Evolutionary conservation across 1,140 invertebrate species (phyloP), one percentile per base, ranked within the genome.

Genomic region (Bombus polaris): DNA sequence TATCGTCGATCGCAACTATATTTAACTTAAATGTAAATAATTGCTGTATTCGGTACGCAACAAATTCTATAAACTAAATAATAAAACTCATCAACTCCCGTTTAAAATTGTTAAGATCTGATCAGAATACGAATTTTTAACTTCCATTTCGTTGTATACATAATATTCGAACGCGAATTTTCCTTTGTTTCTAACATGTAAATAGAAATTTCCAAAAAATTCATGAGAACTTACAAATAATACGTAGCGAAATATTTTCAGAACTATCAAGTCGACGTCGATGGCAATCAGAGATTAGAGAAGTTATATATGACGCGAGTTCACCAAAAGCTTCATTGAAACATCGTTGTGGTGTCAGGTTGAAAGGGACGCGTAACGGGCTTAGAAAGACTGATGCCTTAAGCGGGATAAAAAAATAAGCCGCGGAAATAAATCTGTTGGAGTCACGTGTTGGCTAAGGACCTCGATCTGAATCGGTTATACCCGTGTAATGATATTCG

Each of bases 351-450:
- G 39, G 80, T 76, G 80, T 75, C 72, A 39, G 65, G 75, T 89
- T 89, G 81, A 90, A 89, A 81, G 85, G 32, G 68, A 32, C 68
- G 85, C 81, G 77, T 90, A 90, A 90, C 85, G 83, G 88, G 89
- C 88, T 89, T 90, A 90, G 53, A 85, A 85, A 90, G 88, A 90
- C 85, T 42, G 85, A 89, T 81, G 88, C 87, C 84, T 87, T 77
- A 81, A 87, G 81, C 72, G 82, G 86, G 82, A 89, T 85, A 85
- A 90, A 86, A 86, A 66, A 80, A 53, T 84, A 89, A 90, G 78
- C 70, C 44, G 79, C 73, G 78, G 82, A 90, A 90, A 90, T 90
- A 90, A 85, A 90, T 90, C 86, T 87, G 59, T n/a, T 44, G 65
- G 88, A 39, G 57, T 68, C 62, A 47, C 65, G 80, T 47, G 74